Conservation (phyloP, 92 coral and sea anemone genomes). For the Anthopleura xanthogrammica region DNA sequence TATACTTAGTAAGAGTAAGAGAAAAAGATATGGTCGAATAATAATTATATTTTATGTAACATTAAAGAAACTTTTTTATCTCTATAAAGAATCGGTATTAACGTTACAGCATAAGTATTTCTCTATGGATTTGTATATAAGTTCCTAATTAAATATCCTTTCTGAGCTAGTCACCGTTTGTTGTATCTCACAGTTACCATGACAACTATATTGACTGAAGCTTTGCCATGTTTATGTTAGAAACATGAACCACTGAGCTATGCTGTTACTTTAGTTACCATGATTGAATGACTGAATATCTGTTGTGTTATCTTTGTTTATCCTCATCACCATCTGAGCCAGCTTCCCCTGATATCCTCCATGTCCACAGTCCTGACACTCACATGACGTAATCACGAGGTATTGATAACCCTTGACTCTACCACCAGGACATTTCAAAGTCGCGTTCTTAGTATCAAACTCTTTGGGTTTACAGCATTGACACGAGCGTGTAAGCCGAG, state of each 20-base stretch:
- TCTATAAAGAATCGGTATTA: not conserved
- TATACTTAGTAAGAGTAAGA: no score
- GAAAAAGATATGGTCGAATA: no score
- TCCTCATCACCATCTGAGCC: constrained; percentile 4
- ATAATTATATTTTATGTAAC: not conserved
- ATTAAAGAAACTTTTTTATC: not conserved
- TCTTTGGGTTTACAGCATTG: constrained; percentile 73
- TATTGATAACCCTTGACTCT: constrained; percentile 47
- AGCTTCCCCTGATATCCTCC: constrained; percentile 32
- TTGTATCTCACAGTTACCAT: not conserved
- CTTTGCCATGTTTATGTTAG: not conserved
- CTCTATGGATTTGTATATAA: not conserved
- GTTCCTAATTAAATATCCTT: not conserved
- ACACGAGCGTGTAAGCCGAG: constrained; percentile 47
- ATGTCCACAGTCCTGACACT: constrained; percentile 60
- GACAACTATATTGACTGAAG: not conserved
- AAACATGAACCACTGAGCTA: not conserved
- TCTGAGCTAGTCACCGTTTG: not conserved
- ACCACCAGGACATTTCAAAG: constrained; percentile 69
- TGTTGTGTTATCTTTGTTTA: constrained; percentile 9
- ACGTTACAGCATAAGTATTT: not conserved
- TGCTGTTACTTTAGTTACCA: not conserved
- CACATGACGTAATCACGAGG: constrained; percentile 57
- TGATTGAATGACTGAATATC: not conserved
- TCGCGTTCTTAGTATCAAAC: constrained; percentile 31